Percentiles rank a stretch among this genome's conserved stretches.
Evolutionary conservation across 2,113 vertebrate species (phyloP).

Genomic region (Daboia siamensis): DNA sequence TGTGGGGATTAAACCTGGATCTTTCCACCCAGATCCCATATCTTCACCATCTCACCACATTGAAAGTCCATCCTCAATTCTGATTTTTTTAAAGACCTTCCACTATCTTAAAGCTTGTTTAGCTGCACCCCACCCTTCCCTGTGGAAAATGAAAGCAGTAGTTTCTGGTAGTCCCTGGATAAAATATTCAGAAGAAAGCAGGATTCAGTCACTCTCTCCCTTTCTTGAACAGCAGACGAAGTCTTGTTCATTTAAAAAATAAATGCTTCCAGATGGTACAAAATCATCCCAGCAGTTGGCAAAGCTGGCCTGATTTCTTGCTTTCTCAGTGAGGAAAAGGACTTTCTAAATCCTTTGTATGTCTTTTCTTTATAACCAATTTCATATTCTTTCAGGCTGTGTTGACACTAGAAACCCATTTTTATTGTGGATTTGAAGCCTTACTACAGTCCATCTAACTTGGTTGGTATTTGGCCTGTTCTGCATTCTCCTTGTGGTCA

Average conservation of each 20-base stretch:
- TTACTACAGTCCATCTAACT: not conserved
- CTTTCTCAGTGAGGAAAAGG: not conserved
- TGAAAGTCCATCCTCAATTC: not conserved
- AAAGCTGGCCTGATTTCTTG: not conserved
- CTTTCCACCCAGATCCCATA: not conserved
- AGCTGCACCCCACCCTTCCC: not conserved
- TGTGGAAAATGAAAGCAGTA: not conserved
- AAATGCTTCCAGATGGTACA: conserved; percentile 24
- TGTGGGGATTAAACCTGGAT: not conserved
- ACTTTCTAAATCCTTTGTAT: not conserved
- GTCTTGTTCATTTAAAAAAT: not conserved
- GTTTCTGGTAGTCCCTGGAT: not conserved
- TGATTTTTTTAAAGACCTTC: not conserved
- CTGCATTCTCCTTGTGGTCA: not conserved
- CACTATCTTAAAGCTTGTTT: not conserved
- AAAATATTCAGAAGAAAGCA: not conserved
- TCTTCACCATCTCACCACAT: not conserved
- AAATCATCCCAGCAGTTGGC: conserved; percentile 3
- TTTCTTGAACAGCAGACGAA: not conserved
- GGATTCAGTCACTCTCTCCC: not conserved
- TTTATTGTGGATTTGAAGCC: not conserved
- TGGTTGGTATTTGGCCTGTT: not conserved
- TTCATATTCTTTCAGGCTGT: not conserved
- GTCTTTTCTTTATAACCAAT: not conserved
- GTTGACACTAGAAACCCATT: not conserved